Base-by-base conservation (phyloP, 2,113 vertebrate genomes). In the Phrynosoma blainvillii region DNA sequence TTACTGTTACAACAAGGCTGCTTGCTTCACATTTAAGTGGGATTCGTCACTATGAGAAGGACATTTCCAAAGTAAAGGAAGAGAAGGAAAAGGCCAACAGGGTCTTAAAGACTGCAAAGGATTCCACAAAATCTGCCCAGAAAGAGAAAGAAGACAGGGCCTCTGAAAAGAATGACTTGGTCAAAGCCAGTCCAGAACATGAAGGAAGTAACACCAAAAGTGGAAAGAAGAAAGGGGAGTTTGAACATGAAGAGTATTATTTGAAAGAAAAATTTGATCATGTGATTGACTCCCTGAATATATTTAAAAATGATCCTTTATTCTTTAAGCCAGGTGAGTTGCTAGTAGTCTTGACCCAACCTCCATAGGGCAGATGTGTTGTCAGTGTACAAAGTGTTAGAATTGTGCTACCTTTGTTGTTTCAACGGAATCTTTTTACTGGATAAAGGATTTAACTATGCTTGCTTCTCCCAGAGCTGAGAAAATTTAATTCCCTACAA, bases 31-130 rank as follows among this genome's bases (percentile, higher is more conserved):
- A 99, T 84, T 93, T 99, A 90, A 99, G 99, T 94, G 99, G 99
- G 27, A 99, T 99, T 91, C 97, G 99, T 82, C 99, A 99, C 91
- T 99, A 99, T 88, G 99, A 99, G 89, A 99, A 98, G 93, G 98
- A 99, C 86, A 92, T 96, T 86, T 94, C 97, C 86, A 99, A 99
- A 95, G 98, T 99, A 87, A 98, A 96, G 84, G 98, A 99, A 90
- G 97, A 98, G 90, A 98, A 98, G 88, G 97, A 98, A 91, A 98
- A 98, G 91, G 96, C 96, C 2, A 98, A 98, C 88, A 96, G 95
- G 92, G 95, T 95, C 81, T 78, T 96, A n/a, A 98, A 97, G 74
- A 91, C 90, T 40, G 77, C 81, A 88, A 94, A 91, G 77, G 95
- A 30, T 14, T 62, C 59, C 18, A 2, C 90, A 32, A 94, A 94